phyloP scores from a whole-genome alignment of 1,140 invertebrate genomes.

The Antheraea mylitta region DNA sequence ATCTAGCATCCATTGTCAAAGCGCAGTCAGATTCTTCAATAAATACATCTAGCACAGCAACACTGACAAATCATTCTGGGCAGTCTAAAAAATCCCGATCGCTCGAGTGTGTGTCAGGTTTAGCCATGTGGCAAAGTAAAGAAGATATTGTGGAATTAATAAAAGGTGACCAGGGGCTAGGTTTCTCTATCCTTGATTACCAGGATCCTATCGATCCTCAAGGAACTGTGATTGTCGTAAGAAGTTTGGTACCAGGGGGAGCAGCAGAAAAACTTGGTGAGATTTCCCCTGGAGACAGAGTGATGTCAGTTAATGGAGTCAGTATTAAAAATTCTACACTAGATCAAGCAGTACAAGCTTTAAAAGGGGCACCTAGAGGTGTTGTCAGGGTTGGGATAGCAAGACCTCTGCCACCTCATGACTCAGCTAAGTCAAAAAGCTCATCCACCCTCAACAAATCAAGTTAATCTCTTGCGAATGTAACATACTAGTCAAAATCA shows the following conservation, averaged over 20 bases:
- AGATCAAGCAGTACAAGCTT: constrained; percentile 93
- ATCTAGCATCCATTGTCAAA: constrained; percentile 87
- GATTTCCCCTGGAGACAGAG: constrained; percentile 94
- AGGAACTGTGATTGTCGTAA: constrained; percentile 95
- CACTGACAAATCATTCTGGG: constrained; percentile 82
- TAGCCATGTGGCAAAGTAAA: constrained; percentile 96
- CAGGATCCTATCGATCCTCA: constrained; percentile 93
- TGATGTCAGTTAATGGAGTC: constrained; percentile 93
- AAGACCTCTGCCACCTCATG: constrained; percentile 61
- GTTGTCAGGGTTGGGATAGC: constrained; percentile 87
- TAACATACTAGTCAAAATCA: constrained; percentile 68
- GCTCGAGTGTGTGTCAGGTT: constrained; percentile 93
- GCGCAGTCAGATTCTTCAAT: constrained; percentile 93
- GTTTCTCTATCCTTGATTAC: constrained; percentile 97
- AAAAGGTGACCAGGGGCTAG: constrained; percentile 94
- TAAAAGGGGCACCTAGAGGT: constrained; percentile 92
- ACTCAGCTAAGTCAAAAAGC: constrained; percentile 65
- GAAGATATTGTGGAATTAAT: constrained; percentile 91
- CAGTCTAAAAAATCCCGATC: constrained; percentile 91
- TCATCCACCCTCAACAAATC: constrained; percentile 62
- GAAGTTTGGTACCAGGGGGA: constrained; percentile 95
- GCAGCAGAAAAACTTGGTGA: constrained; percentile 93
- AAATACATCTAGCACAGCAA: constrained; percentile 86
- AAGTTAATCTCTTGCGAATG: constrained; percentile 59
- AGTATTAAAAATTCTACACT: constrained; percentile 92